These are phyloP conservation scores for Protophormia terraenovae DNA, from an alignment of 2,888 invertebrate genomes.

Conservation along the genomic window DNA sequence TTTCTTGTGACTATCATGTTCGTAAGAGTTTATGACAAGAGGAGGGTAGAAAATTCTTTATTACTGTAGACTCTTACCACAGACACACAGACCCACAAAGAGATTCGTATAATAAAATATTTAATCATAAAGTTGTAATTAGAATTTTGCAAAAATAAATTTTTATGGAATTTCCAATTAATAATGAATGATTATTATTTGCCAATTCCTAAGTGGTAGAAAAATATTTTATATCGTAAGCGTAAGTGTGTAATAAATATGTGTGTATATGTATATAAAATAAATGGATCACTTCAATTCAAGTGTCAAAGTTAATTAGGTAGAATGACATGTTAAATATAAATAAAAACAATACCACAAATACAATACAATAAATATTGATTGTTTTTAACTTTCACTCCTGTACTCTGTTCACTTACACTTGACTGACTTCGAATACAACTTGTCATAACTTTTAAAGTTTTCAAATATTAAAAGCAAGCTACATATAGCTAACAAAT, in stretches of 20 bases:
- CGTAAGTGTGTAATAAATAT: constrained; percentile 9
- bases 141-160: constrained; percentile 55
- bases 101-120: background rate
- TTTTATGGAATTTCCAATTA: constrained; percentile 62
- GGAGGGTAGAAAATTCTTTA: background rate
- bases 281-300: constrained; percentile 59
- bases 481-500: background rate
- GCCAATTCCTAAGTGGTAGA: constrained; percentile 55
- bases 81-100: background rate
- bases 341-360: constrained; percentile 40
- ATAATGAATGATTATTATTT: constrained; percentile 67
- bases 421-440: constrained; percentile 50
- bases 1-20: background rate
- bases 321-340: constrained; percentile 57
- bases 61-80: background rate
- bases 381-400: constrained; percentile 29
- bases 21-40: constrained; percentile 23
- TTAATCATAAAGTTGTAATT: constrained; percentile 65
- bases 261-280: constrained; percentile 33
- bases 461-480: constrained; percentile 11
- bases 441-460: constrained; percentile 49
- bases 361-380: constrained; percentile 8
- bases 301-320: constrained; percentile 68
- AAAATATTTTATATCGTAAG: background rate
- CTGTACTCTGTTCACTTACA: constrained; percentile 24